Evolutionary conservation across 2,113 vertebrate species (phyloP).

Genomic region (Chionodraco myersi): DNA sequence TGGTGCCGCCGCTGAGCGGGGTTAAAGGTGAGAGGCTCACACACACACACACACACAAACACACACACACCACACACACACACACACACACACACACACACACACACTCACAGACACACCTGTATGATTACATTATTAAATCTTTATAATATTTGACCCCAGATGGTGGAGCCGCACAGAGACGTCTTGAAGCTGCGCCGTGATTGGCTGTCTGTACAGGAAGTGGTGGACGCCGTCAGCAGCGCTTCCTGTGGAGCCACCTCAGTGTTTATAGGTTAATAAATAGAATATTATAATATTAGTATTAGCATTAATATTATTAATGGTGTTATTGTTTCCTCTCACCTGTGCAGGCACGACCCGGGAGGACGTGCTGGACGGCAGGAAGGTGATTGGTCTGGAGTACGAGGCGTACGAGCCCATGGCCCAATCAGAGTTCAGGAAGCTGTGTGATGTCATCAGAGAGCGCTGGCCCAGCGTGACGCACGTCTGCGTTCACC

Average conservation of each 20-base stretch:
- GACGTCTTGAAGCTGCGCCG: conserved; percentile 87
- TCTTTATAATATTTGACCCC: not conserved
- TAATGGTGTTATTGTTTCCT: too few species aligned
- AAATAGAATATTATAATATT: too few species aligned
- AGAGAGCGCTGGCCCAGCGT: conserved; percentile 88
- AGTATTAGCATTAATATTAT: too few species aligned
- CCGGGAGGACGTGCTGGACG: conserved; percentile 87
- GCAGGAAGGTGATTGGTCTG: conserved; percentile 88
- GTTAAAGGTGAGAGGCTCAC: conserved; percentile 77
- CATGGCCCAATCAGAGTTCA: conserved; percentile 92
- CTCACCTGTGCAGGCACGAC: conserved; percentile 85
- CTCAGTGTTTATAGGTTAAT: conserved; percentile 89
- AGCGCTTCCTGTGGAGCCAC: conserved; percentile 90
- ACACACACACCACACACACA: too few species aligned
- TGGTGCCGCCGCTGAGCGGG: conserved; percentile 97
- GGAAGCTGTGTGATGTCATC: conserved; percentile 87
- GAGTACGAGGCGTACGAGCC: conserved; percentile 92
- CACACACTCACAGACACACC: too few species aligned
- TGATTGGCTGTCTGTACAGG: conserved; percentile 87
- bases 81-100: too few species aligned
- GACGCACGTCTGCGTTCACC: conserved; percentile 88
- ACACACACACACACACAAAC: too few species aligned
- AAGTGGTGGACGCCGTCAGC: conserved; percentile 84
- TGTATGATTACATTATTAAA: too few species aligned
- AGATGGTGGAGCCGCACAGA: conserved; percentile 14